Evolutionary conservation across 37 sponge, comb jelly and placozoan genomes (phyloP).

Genomic region (Dysidea cf. avara): DNA sequence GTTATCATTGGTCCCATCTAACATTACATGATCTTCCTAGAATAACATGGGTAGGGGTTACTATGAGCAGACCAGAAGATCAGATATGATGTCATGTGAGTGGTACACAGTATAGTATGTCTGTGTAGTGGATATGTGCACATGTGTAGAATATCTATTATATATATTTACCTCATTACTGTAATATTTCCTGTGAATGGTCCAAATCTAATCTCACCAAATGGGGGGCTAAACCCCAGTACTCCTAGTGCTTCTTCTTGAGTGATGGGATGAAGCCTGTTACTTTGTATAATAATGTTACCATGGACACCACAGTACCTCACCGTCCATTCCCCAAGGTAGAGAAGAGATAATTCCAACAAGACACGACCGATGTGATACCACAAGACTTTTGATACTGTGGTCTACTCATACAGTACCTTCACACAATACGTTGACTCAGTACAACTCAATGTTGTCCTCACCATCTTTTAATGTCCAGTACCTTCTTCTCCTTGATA

Average conservation of each 20-base stretch:
- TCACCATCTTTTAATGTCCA: constrained; percentile 80
- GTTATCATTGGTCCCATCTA: too few relatives aligned
- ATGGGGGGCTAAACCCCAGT: constrained; percentile 77
- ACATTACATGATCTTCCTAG: too few relatives aligned
- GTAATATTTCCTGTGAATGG: constrained; percentile 87
- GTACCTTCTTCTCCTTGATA: constrained; percentile 51
- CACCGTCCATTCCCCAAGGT: constrained; percentile 76
- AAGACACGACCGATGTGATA: constrained; percentile 76
- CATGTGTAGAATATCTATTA: not conserved
- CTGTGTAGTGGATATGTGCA: not conserved
- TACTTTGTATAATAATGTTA: not conserved
- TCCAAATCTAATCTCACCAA: constrained; percentile 82
- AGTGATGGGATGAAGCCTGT: constrained; percentile 60
- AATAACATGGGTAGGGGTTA: too few relatives aligned
- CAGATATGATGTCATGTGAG: not conserved
- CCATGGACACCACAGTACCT: not conserved
- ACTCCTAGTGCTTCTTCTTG: constrained; percentile 74
- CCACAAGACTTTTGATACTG: constrained; percentile 86
- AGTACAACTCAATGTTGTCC: constrained; percentile 2
- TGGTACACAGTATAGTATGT: not conserved
- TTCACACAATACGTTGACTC: too few relatives aligned
- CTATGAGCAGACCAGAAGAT: not conserved
- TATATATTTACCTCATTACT: constrained; percentile 68
- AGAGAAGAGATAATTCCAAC: constrained; percentile 85
- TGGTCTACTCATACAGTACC: constrained; percentile 85